Conservation (phyloP, 2,888 invertebrate genomes). For the Lumbricus terrestris region DNA sequence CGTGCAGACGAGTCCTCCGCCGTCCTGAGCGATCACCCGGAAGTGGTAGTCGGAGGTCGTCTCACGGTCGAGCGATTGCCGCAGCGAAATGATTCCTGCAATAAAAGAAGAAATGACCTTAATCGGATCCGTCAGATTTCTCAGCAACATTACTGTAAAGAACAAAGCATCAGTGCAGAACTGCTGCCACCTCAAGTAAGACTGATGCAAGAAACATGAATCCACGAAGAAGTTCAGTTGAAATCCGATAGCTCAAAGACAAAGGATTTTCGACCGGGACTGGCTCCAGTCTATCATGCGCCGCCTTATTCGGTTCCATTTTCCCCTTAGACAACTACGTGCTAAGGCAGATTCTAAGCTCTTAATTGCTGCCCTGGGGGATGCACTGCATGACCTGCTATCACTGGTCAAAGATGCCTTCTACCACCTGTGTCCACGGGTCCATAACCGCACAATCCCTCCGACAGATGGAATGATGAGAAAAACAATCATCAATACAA, state of each 20-base stretch:
- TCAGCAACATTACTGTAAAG: background rate
- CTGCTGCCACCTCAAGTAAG: background rate
- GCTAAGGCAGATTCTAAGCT: no score
- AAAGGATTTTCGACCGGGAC: background rate
- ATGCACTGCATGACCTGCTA: no score
- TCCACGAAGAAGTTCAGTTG: background rate
- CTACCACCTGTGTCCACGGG: no score
- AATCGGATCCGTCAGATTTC: background rate
- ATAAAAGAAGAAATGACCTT: background rate
- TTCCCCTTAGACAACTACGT: no score
- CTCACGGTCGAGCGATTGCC: slow-evolving; percentile 45
- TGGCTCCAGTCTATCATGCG: no score
- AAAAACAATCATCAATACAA: no score
- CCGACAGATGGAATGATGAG: no score
- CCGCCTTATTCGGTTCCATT: no score
- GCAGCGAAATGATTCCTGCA: slow-evolving; percentile 45
- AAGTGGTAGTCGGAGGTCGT: slow-evolving; percentile 62
- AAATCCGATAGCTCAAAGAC: background rate
- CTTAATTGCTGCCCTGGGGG: no score
- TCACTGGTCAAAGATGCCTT: no score
- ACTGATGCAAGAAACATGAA: background rate
- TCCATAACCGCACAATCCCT: no score
- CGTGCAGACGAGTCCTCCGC: slow-evolving; percentile 42
- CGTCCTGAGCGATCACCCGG: slow-evolving; percentile 42
- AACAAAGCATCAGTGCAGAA: background rate